Conservation (phyloP, 2,797 vertebrate genomes). For the Dallia pectoralis region DNA sequence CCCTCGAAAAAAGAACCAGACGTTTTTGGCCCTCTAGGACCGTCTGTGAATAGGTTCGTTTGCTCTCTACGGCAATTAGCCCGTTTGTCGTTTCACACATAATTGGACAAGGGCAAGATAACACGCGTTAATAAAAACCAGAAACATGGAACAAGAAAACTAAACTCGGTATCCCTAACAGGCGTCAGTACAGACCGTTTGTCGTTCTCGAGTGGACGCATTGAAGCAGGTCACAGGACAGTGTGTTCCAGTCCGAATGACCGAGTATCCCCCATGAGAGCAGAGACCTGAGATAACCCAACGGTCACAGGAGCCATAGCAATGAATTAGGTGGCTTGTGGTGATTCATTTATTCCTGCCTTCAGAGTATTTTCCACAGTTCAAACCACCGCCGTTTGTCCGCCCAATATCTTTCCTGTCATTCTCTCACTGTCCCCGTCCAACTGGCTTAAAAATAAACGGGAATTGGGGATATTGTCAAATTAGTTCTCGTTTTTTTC, state of each 20-base stretch:
- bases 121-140: slow-evolving; percentile 6
- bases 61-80: slow-evolving; percentile 22
- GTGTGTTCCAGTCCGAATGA: not conserved
- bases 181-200: slow-evolving; percentile 49
- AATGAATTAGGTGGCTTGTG: not conserved
- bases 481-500: slow-evolving; percentile 5
- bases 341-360: not conserved
- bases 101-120: slow-evolving; percentile 36
- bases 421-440: not conserved
- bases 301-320: slow-evolving; percentile 7
- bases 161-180: slow-evolving; percentile 45
- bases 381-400: not conserved
- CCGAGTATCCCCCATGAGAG: not conserved
- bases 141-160: slow-evolving; percentile 38
- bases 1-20: too few relatives aligned
- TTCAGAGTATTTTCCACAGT: not conserved
- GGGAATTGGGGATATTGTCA: not conserved
- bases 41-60: slow-evolving; percentile 9
- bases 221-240: slow-evolving; percentile 2
- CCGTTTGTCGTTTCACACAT: too few relatives aligned
- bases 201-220: slow-evolving; percentile 39
- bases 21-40: too few relatives aligned
- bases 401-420: not conserved
- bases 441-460: not conserved
- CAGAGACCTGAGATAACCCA: slow-evolving; percentile 1